Percentiles rank a stretch among this genome's conserved stretches.
These are phyloP conservation scores for Ataeniobius toweri DNA, from an alignment of 2,797 vertebrate genomes.

Conservation along the genomic window DNA sequence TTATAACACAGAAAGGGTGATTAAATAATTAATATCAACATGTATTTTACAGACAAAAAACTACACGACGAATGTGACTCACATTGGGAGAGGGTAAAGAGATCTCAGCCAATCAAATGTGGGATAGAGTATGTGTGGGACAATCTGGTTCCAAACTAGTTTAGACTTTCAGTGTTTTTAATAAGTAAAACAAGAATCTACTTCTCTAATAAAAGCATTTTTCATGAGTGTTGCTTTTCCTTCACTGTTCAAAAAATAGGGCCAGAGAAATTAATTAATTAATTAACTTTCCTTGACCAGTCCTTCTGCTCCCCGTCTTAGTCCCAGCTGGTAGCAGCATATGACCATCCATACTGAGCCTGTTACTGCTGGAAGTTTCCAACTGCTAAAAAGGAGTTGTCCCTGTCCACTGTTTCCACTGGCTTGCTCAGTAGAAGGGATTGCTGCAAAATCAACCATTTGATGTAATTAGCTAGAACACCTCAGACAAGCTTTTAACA, in stretches of 20 bases:
- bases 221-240: no score
- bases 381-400: not conserved
- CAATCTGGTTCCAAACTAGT: not conserved
- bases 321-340: not conserved
- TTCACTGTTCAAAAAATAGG: not conserved
- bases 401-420: not conserved
- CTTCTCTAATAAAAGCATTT: not conserved
- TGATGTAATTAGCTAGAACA: not conserved
- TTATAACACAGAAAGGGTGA: not conserved
- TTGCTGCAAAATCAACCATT: not conserved
- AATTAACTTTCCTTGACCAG: not conserved
- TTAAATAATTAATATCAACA: not conserved
- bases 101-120: not conserved
- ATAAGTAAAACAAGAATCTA: not conserved
- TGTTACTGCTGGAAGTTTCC: not conserved
- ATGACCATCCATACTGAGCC: not conserved
- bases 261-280: not conserved
- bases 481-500: not conserved
- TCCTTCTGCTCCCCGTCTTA: not conserved
- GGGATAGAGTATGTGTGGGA: not conserved
- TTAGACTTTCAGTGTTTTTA: not conserved
- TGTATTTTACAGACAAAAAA: not conserved
- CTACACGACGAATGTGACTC: not conserved
- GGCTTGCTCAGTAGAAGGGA: not conserved
- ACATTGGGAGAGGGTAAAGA: not conserved